Base-by-base conservation (phyloP, 2,888 invertebrate species). In the Nomada flava region DNA sequence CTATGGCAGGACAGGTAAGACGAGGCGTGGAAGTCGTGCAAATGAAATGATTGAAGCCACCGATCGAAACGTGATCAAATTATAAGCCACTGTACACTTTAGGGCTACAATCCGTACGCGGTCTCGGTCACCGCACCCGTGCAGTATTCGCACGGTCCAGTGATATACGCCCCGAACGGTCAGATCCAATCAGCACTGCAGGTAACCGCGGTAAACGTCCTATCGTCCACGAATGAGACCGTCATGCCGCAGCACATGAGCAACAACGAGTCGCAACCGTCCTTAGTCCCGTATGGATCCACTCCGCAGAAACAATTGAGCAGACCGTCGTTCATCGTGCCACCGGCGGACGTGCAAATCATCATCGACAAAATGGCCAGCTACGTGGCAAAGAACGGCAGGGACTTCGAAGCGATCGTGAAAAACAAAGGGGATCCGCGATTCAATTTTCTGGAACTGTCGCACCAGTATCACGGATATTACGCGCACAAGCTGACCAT, bases 291-390 rank as follows among this genome's bases (percentile, higher is more conserved):
- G 0, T 94, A 94, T 42, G 93, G 93, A 1, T 89, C 92, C 18
- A 90, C 90, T 13, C 89, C 91, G 0, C 89, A 91, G 5, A 93
- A 94, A 47, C 91, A 91, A 53, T 81, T 91, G 75, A 95, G 95
- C 92, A 90, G 95, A 63, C 93, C 94, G 0, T 92, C 94, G 0
- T 94, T 96, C 44, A 94, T 95, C 13, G 94, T 95, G 2, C 99
- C 99, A 0, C 97, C 98, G 0, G 96, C 97, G 5, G 98, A 98
- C 89, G 95, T 97, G 0, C 96, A 97, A 91, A 95, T 97, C 26
- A 97, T 99, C 11, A 97, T 99, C 77, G 98, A 99, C 94, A 98
- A 99, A 94, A 98, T 99, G 96, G 99, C 99, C 0, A 96, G 97
- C 84, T 99, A 99, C 93, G 99, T 99, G 0, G 97, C 98, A 0